Percentiles rank a stretch among this genome's conserved stretches.
Evolutionary conservation across 64 coral and sea anemone genomes (phyloP).

Genomic region (Actinia equina): DNA sequence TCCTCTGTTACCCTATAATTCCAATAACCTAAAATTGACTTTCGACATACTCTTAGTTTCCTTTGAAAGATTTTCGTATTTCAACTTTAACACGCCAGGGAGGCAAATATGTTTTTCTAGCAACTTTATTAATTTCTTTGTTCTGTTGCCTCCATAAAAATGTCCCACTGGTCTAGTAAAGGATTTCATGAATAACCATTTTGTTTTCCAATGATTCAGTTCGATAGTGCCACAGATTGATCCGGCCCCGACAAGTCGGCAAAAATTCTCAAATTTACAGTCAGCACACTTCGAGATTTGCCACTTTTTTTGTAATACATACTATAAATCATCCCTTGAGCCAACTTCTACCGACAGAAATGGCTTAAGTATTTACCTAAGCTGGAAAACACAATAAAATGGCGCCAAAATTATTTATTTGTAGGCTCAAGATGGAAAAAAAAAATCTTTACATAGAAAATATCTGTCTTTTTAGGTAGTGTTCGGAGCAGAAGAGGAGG

Average conservation of each 20-base stretch:
- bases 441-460: too few species aligned
- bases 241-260: background rate
- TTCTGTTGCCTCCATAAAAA: background rate
- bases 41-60: background rate
- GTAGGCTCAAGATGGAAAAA: too few species aligned
- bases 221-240: background rate
- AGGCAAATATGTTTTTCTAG: background rate
- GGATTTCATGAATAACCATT: background rate
- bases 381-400: too few species aligned
- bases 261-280: too few species aligned
- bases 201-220: background rate
- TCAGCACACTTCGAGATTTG: background rate
- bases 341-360: too few species aligned
- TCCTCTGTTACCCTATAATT: too few species aligned
- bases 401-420: too few species aligned
- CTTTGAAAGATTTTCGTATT: background rate
- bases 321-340: too few species aligned
- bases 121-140: background rate
- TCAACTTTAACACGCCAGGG: background rate
- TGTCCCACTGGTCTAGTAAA: background rate
- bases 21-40: background rate
- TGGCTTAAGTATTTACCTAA: too few species aligned
- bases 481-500: too few species aligned
- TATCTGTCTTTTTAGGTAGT: too few species aligned
- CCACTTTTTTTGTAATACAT: too few species aligned